Conservation (phyloP, 2,113 vertebrate genomes). For the Cynocephalus volans region DNA sequence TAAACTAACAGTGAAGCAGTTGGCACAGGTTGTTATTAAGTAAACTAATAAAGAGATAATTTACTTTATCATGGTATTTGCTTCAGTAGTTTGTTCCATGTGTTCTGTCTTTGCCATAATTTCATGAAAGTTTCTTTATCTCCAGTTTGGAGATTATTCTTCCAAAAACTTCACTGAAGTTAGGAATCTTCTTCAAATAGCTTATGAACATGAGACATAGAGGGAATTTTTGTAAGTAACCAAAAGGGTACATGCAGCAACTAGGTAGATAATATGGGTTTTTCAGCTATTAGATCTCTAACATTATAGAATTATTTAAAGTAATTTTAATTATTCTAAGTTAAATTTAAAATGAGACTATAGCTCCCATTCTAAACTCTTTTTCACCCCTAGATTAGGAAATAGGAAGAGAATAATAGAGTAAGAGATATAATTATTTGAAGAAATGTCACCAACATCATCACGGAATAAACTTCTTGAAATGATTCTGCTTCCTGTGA, state of each 20-base stretch:
- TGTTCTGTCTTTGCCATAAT: constrained; percentile 70
- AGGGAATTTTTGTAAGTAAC: constrained; percentile 67
- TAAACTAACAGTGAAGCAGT: constrained; percentile 11
- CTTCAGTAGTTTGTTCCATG: constrained; percentile 58
- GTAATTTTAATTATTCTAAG: background rate
- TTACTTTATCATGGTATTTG: constrained; percentile 54
- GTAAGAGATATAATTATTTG: background rate
- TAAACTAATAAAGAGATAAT: constrained; percentile 12
- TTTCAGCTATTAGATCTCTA: background rate
- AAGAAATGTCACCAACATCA: background rate
- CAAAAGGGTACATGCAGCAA: constrained; percentile 47
- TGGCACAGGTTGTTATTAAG: constrained; percentile 30
- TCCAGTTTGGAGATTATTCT: constrained; percentile 72
- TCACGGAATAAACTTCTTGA: background rate
- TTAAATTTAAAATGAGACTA: background rate
- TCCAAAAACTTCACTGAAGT: constrained; percentile 67
- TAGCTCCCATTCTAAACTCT: background rate
- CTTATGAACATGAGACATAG: constrained; percentile 71
- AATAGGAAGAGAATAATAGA: background rate
- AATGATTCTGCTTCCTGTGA: background rate
- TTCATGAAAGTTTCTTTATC: constrained; percentile 71
- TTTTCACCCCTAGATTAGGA: constrained; percentile 16
- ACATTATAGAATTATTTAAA: background rate
- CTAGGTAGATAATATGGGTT: constrained; percentile 13
- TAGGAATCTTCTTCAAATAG: constrained; percentile 73